Base-by-base conservation (phyloP, 2,797 vertebrate genomes). In the Podarcis siculus region DNA sequence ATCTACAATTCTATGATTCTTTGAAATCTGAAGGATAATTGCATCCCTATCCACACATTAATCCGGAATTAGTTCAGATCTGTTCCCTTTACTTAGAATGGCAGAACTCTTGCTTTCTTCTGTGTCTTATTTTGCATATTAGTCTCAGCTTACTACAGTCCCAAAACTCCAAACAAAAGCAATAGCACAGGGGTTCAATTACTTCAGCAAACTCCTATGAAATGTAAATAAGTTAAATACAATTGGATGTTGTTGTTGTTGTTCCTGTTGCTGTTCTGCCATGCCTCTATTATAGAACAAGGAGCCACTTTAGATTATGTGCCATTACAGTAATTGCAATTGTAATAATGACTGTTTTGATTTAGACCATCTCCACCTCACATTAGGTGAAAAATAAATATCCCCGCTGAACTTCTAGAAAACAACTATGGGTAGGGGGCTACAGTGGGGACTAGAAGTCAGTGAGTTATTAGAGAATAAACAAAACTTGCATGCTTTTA, bases 201-300 rank as follows among this genome's bases (percentile, higher is more conserved):
- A 90, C 87, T 95, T 94, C 89, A 77, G 71, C 27, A 72, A 94
- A 91, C 90, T 94, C 94, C 91, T 72, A 85, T 73, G 82, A 95
- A 95, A 96, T 88, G 91, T 94, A 95, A 96, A 94, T 94, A 96
- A 95, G 88, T 81, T 77, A 94, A 90, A 94, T 64, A 27, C 58
- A 88, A 87, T 80, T 83, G 76, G 91, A 61, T 61, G 58, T 61
- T 61, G 21, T 58, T 58, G 55, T 58, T 58, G 58, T 61, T 61
- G 58, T 80, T 76, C 21, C 25, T 27, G 64, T 4, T 55, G 49
- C 49, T 55, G 49, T 23, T 89, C 79, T 89, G 37, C 32, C 49
- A 67, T 86, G 15, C 45, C 85, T 90, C 25, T 93, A 93, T 93
- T 95, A 77, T 49, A 91, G 82, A 95, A 95, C 91, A 85, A 89